These are phyloP conservation scores for Octonoba sinensis DNA, from an alignment of 2,888 invertebrate species.

Conservation along the genomic window DNA sequence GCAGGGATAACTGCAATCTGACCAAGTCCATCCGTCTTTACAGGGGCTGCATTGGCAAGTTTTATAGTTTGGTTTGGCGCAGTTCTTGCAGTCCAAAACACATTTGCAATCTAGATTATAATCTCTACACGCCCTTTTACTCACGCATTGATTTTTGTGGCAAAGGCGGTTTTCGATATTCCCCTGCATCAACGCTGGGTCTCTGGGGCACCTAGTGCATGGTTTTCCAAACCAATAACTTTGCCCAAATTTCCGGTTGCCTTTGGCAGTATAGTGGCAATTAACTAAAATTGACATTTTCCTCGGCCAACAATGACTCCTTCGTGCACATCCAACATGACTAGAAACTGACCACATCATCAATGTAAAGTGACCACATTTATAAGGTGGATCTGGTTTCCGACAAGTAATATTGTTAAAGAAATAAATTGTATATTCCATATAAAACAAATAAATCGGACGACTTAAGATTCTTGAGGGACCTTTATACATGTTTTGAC, in stretches of 20 bases:
- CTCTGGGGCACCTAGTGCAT: constrained; percentile 11
- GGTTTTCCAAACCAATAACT: constrained; percentile 6
- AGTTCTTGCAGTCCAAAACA: constrained; percentile 20
- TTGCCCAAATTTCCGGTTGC: not conserved
- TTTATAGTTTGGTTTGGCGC: not conserved
- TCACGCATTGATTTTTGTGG: constrained; percentile 15
- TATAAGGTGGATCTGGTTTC: not conserved
- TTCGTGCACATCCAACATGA: not conserved
- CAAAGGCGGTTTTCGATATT: constrained; percentile 7
- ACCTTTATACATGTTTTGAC: constrained; percentile 13
- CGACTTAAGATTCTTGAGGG: not conserved
- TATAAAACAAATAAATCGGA: not conserved
- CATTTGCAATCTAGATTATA: constrained; percentile 28
- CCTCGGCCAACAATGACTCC: not conserved
- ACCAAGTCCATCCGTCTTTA: constrained; percentile 26
- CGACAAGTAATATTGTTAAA: not conserved
- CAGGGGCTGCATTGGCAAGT: constrained; percentile 15
- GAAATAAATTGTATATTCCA: not conserved
- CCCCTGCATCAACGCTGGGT: not conserved
- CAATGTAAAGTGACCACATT: constrained; percentile 19
- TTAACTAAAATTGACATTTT: not conserved
- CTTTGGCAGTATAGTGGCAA: constrained; percentile 17
- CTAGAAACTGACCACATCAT: not conserved
- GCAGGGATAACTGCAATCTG: constrained; percentile 19
- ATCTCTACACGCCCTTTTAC: constrained; percentile 5